Conservation (phyloP, 2,888 invertebrate genomes). For the Amblyteles armatorius region DNA sequence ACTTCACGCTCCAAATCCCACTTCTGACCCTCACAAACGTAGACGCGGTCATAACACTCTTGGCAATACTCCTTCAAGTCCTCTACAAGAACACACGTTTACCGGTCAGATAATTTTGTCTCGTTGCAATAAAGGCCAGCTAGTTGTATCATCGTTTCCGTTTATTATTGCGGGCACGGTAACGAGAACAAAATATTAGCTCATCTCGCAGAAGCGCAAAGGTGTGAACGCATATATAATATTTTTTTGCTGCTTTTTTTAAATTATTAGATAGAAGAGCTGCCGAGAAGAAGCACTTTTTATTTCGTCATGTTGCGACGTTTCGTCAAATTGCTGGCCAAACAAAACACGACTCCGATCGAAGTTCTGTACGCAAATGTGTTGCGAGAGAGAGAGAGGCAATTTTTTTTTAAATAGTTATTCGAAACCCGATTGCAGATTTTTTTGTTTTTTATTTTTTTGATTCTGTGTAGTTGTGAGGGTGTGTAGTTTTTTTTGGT, state of each 20-base stretch:
- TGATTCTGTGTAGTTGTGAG: slow-evolving; percentile 25
- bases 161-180: slow-evolving; percentile 45
- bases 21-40: slow-evolving; percentile 99
- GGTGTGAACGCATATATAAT: slow-evolving; percentile 46
- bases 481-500: slow-evolving; percentile 40
- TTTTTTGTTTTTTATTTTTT: slow-evolving; percentile 20
- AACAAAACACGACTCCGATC: slow-evolving; percentile 60
- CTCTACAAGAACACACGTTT: slow-evolving; percentile 87
- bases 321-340: slow-evolving; percentile 56
- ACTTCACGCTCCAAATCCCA: slow-evolving; percentile 99
- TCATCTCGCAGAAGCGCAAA: slow-evolving; percentile 64
- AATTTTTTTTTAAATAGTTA: slow-evolving; percentile 25
- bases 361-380: slow-evolving; percentile 51
- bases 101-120: slow-evolving; percentile 70
- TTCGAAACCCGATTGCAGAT: slow-evolving; percentile 29
- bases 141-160: slow-evolving; percentile 64
- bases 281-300: slow-evolving; percentile 60
- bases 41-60: slow-evolving; percentile 98
- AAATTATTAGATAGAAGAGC: slow-evolving; percentile 16
- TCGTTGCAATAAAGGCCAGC: slow-evolving; percentile 21
- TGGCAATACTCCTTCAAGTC: slow-evolving; percentile 96
- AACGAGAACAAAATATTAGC: slow-evolving; percentile 61
- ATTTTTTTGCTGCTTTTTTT: slow-evolving; percentile 29
- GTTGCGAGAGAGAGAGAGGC: slow-evolving; percentile 55
- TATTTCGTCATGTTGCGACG: slow-evolving; percentile 52